Evolutionary conservation across 2,888 invertebrate species (phyloP), one percentile per base, ranked within the genome.

Genomic region (Graphium colonna): DNA sequence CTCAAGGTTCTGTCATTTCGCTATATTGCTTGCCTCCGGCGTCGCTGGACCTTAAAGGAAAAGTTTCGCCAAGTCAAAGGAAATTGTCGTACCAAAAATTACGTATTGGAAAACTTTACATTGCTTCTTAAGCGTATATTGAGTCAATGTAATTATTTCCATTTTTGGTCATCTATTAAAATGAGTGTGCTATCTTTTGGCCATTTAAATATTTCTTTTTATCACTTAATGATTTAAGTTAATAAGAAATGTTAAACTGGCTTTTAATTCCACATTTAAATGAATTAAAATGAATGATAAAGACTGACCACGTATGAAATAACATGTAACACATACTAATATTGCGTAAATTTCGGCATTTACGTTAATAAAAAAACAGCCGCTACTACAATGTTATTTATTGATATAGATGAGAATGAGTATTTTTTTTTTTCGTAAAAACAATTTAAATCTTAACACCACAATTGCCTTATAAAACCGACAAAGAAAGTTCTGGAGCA

Each of bases 401-500:
- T 7, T n/a, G n/a, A 44, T 16, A 44, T 7, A 17, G n/a, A 44
- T 16, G n/a, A 31, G 31, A 44, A 10, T 15, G 5, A 21, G 5
- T 3, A 5, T 21, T 3, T 21, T 3, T 5, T 21, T 21, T 21
- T 21, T 40, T 15, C 39, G 51, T 52, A 43, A 53, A 39, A 51
- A 51, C 42, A 51, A 53, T 54, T 53, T 59, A 55, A 54, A 51
- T 50, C 45, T 45, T 56, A 50, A 5, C 21, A 5, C 21, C 5
- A 21, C 21, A 5, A 21, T n/a, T n/a, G n/a, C n/a, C n/a, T n/a
- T n/a, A n/a, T n/a, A n/a, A n/a, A 60, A 57, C 63, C 63, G 67
- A 75, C 73, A 73, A 77, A 75, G 71, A 73, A 75, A 71, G 65
- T 69, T 73, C 73, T 75, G 73, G 67, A 75, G 72, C 68, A 69